A percentile compares a stretch with the other conserved stretches of the same genome.
Evolutionary conservation across 2,888 invertebrate species (phyloP).

Genomic region (Tipula helvola): DNA sequence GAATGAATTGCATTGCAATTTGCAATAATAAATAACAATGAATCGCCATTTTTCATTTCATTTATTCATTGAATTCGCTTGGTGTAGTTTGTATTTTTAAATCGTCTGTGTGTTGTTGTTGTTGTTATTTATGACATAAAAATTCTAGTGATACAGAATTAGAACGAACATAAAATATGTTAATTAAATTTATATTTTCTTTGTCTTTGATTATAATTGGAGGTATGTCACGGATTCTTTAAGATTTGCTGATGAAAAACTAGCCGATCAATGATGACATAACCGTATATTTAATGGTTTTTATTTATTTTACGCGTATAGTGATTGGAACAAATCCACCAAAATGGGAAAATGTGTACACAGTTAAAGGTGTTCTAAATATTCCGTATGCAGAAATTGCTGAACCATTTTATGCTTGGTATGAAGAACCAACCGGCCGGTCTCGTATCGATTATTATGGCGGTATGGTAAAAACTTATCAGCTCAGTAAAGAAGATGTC

Average conservation of each 20-base stretch:
- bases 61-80: background rate
- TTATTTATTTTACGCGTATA: constrained; percentile 14
- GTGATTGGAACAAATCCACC: constrained; percentile 38
- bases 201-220: background rate
- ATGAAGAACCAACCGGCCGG: constrained; percentile 55
- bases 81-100: background rate
- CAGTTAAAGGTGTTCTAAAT: constrained; percentile 61
- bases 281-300: background rate
- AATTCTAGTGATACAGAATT: background rate
- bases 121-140: background rate
- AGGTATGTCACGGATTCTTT: background rate
- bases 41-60: background rate
- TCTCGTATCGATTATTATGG: constrained; percentile 93
- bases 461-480: constrained; percentile 87
- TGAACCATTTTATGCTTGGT: constrained; percentile 88
- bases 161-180: background rate
- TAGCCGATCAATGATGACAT: background rate
- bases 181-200: background rate
- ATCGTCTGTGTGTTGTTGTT: background rate
- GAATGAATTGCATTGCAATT: background rate
- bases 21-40: background rate
- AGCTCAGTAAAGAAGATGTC: constrained; percentile 46
- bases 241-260: background rate
- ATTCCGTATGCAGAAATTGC: constrained; percentile 90
- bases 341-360: constrained; percentile 58